phyloP scores from a whole-genome alignment of 2,888 invertebrate genomes.

The Electrophaes corylata region DNA sequence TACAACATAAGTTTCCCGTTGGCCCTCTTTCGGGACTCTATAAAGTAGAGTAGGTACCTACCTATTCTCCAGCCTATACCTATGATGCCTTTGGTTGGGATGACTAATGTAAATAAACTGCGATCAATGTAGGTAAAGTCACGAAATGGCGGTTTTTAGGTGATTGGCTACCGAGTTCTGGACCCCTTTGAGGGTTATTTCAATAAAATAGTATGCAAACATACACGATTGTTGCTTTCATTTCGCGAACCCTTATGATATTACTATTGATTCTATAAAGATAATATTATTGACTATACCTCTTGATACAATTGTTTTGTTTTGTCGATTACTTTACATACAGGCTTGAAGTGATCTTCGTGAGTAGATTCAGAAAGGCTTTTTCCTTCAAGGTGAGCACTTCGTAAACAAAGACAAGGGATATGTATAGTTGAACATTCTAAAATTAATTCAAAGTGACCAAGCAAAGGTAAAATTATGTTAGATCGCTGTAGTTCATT shows the following conservation, averaged over 20 bases:
- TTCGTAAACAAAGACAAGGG: no score
- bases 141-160: slow-evolving; percentile 6
- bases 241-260: background rate
- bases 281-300: no score
- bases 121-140: slow-evolving; percentile 8
- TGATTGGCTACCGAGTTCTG: slow-evolving; percentile 13
- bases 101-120: slow-evolving; percentile 7
- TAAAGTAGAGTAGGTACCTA: background rate
- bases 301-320: no score
- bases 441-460: no score
- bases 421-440: no score
- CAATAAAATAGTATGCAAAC: slow-evolving; percentile 7
- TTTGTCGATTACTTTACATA: no score
- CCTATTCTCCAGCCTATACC: background rate
- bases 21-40: background rate
- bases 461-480: no score
- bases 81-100: no score
- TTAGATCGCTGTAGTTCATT: background rate
- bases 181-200: slow-evolving; percentile 9
- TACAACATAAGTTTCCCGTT: background rate
- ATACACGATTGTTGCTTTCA: background rate
- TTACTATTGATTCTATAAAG: no score
- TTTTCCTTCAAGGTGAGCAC: no score
- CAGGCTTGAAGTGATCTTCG: no score
- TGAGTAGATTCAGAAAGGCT: no score